Evolutionary conservation across 2,113 vertebrate species (phyloP).

Genomic region (Ranitomeya imitator): DNA sequence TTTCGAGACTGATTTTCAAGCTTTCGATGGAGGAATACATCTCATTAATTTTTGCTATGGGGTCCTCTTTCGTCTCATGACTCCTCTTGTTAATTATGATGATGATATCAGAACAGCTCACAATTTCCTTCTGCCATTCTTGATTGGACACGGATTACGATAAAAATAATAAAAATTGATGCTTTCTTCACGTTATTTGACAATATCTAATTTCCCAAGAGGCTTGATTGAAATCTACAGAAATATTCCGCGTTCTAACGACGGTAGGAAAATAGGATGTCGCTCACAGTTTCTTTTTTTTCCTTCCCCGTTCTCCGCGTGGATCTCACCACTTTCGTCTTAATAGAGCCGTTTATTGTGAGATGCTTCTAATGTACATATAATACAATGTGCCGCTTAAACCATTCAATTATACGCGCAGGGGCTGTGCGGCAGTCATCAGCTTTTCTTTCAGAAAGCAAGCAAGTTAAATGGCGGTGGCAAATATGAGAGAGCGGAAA

Average conservation of each 20-base stretch:
- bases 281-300: background rate
- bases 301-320: background rate
- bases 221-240: background rate
- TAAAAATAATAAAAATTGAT: background rate
- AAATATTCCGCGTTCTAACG: background rate
- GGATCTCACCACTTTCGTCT: conserved; percentile 30
- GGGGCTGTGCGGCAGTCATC: conserved; percentile 32
- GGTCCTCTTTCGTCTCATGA: background rate
- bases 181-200: background rate
- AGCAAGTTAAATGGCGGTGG: conserved; percentile 14
- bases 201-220: background rate
- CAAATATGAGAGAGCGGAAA: background rate
- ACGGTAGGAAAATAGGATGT: background rate
- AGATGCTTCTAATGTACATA: conserved; percentile 46
- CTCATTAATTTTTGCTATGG: background rate
- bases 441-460: conserved; percentile 39
- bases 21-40: background rate
- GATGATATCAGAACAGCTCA: background rate
- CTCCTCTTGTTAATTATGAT: background rate
- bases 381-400: conserved; percentile 44
- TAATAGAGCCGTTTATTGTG: conserved; percentile 26
- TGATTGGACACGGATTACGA: too few species aligned
- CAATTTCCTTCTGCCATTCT: background rate
- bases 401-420: conserved; percentile 51
- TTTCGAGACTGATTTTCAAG: too few species aligned